These are phyloP conservation scores for Drosophila tropicalis DNA, from an alignment of 1,140 invertebrate genomes.

Conservation along the genomic window DNA sequence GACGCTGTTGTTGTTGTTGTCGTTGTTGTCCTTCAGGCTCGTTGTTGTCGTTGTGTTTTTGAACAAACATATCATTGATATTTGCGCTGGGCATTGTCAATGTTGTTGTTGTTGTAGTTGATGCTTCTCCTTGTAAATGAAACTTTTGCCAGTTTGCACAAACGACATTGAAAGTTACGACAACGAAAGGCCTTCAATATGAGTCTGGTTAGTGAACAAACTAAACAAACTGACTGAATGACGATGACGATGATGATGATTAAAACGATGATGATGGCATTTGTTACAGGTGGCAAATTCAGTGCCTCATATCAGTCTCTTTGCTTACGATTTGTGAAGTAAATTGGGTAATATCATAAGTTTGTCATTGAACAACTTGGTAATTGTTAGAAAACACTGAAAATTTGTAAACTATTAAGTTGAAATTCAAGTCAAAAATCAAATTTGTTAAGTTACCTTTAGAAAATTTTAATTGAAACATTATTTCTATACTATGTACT, in stretches of 20 bases:
- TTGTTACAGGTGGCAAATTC: constrained; percentile 1
- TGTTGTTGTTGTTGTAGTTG: constrained; percentile 38
- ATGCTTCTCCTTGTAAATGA: constrained; percentile 63
- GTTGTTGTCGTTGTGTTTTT: constrained; percentile 62
- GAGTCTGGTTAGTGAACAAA: constrained; percentile 11
- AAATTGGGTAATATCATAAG: background rate
- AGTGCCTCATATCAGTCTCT: background rate
- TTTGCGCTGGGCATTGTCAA: constrained; percentile 66
- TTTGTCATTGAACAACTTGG: background rate
- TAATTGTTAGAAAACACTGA: too few relatives aligned
- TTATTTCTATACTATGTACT: background rate
- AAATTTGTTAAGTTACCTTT: too few relatives aligned
- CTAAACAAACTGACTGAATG: background rate
- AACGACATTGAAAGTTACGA: constrained; percentile 72
- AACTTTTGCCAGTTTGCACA: constrained; percentile 56
- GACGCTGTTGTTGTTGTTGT: constrained; percentile 24
- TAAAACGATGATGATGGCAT: background rate
- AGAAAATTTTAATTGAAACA: constrained; percentile 2
- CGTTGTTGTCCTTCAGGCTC: constrained; percentile 41
- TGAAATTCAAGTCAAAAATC: too few relatives aligned
- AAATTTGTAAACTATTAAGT: too few relatives aligned
- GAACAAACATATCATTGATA: constrained; percentile 80
- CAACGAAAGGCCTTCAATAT: constrained; percentile 56
- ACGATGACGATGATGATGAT: background rate
- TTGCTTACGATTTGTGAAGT: background rate